Conservation (phyloP, 2,113 vertebrate species). For the Pitta sordida region DNA sequence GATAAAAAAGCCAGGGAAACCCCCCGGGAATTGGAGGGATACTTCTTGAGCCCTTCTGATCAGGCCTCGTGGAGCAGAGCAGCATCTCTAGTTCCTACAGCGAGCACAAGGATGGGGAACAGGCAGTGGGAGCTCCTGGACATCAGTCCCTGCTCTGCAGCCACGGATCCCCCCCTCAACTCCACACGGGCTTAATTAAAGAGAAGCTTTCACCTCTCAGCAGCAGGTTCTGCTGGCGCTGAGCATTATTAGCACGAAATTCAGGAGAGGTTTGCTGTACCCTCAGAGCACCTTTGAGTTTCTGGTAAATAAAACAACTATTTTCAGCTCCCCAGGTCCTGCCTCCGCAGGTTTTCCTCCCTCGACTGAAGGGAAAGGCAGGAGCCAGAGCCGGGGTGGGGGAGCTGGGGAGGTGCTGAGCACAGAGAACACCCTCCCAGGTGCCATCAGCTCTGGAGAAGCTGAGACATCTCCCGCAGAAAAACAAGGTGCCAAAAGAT, state of each 20-base stretch:
- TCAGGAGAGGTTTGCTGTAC: neutral
- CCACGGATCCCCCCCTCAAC: rapidly evolving
- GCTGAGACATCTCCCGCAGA: neutral
- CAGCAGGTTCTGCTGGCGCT: neutral
- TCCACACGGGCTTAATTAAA: neutral
- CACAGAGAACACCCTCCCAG: neutral
- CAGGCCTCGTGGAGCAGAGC: neutral
- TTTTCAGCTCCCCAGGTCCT: neutral
- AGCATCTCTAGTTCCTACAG: neutral
- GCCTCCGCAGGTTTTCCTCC: neutral
- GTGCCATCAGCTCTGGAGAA: neutral
- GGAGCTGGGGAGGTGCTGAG: rapidly evolving
- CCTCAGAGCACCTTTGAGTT: neutral
- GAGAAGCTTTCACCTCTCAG: neutral
- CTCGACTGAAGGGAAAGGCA: rapidly evolving
- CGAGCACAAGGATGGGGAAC: neutral
- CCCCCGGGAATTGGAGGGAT: neutral
- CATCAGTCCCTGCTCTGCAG: rapidly evolving
- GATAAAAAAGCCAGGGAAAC: rapidly evolving
- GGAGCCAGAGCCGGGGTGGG: neutral
- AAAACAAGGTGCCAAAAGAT: neutral
- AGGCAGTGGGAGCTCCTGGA: neutral
- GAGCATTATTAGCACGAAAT: neutral
- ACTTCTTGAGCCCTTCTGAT: neutral
- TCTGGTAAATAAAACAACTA: neutral